Conservation (phyloP, 2,797 vertebrate species). For the Varecia variegata region DNA sequence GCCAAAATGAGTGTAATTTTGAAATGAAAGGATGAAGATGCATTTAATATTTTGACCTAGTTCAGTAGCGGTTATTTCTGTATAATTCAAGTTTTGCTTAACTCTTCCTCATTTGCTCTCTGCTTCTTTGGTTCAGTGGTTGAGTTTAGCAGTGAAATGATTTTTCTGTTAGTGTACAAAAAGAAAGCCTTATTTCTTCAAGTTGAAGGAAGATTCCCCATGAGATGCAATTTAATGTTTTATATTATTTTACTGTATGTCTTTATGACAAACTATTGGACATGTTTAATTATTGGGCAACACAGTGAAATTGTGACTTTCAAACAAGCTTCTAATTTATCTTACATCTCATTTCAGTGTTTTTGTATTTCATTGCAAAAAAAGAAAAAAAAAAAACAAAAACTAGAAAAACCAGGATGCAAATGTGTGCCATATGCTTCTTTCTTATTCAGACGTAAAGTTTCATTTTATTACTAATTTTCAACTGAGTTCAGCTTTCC, state of each 20-base stretch:
- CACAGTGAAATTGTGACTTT: not conserved
- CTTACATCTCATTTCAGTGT: not conserved
- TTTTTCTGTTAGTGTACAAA: not conserved
- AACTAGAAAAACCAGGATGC: not conserved
- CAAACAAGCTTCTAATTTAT: not conserved
- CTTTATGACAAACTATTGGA: not conserved
- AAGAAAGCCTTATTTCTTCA: constrained; percentile 22
- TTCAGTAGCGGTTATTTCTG: not conserved
- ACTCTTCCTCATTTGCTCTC: not conserved
- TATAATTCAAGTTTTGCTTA: not conserved
- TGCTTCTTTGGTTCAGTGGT: not conserved
- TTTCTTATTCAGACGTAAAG: not conserved
- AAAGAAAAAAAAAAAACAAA: not conserved
- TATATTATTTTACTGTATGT: not conserved
- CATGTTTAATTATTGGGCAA: not conserved
- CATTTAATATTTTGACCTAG: not conserved
- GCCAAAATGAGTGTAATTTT: not conserved
- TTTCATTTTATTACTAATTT: constrained; percentile 20
- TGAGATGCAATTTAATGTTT: not conserved
- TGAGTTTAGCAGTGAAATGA: not conserved
- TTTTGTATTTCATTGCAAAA: not conserved
- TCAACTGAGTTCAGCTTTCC: not conserved
- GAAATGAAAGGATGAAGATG: not conserved
- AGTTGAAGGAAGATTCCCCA: not conserved
- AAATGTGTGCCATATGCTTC: not conserved